phyloP scores from a whole-genome alignment of 2,797 vertebrate species.

The Prunella strophiata region DNA sequence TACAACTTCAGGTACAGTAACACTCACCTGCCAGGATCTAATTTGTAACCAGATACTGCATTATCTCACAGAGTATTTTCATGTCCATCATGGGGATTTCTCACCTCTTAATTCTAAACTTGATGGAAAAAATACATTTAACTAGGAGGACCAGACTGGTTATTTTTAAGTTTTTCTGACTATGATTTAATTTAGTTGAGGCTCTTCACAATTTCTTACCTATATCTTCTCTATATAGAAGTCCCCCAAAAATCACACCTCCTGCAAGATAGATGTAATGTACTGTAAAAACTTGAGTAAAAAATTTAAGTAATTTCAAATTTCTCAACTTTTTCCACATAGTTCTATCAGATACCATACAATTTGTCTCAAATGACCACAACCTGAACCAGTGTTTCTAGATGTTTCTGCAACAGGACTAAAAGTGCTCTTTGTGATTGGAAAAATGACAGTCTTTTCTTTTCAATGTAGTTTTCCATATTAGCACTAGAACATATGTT shows the following conservation, averaged over 20 bases:
- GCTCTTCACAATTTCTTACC: neutral
- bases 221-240: neutral
- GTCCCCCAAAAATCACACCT: neutral
- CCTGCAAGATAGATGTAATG: neutral
- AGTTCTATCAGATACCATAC: rapidly evolving
- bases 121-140: neutral
- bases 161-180: neutral
- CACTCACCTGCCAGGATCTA: neutral
- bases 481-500: neutral
- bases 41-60: neutral
- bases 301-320: neutral
- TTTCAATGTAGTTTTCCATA: neutral
- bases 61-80: neutral
- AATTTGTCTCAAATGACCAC: neutral
- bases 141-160: neutral
- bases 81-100: neutral
- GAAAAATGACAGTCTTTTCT: neutral
- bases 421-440: neutral
- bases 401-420: neutral
- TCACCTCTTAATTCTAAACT: neutral
- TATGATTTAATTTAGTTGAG: neutral
- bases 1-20: neutral
- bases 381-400: neutral
- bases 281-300: neutral
- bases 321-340: neutral